Percentiles rank a stretch among this genome's conserved stretches.
Conservation (phyloP, 2,113 vertebrate genomes). For the Peromyscus maniculatus region DNA sequence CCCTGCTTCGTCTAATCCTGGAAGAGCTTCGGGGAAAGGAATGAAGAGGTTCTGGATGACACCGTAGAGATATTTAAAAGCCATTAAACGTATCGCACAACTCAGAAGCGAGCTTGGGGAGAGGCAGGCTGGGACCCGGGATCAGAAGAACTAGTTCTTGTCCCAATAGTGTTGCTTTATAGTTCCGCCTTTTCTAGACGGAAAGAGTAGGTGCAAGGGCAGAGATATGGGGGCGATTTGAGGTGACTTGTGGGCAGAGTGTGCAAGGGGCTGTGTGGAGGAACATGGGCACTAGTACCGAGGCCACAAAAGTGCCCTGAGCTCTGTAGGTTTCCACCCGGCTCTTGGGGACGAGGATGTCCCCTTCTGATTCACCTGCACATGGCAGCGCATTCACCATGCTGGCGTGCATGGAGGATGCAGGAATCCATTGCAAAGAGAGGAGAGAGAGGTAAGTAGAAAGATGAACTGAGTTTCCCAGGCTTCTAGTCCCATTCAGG, state of each 20-base stretch:
- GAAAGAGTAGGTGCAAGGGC: not conserved
- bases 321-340: not conserved
- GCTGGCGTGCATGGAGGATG: not conserved
- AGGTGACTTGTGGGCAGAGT: not conserved
- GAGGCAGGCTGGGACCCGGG: not conserved
- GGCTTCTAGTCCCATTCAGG: not conserved
- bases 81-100: not conserved
- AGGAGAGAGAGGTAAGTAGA: not conserved
- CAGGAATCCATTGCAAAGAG: not conserved
- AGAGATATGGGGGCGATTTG: not conserved
- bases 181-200: not conserved
- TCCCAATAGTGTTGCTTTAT: not conserved
- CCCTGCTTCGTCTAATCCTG: not conserved
- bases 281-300: accelerated
- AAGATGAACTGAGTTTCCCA: too few species aligned
- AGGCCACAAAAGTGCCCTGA: accelerated
- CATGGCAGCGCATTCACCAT: too few species aligned
- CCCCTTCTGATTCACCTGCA: accelerated
- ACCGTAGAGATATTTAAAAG: not conserved
- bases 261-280: not conserved
- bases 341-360: not conserved
- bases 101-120: not conserved
- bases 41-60: not conserved
- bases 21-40: not conserved
- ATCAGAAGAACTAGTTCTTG: not conserved